Evolutionary conservation across 2,888 invertebrate species (phyloP), one percentile per base, ranked within the genome.

Genomic region (Drosophila eohydei): DNA sequence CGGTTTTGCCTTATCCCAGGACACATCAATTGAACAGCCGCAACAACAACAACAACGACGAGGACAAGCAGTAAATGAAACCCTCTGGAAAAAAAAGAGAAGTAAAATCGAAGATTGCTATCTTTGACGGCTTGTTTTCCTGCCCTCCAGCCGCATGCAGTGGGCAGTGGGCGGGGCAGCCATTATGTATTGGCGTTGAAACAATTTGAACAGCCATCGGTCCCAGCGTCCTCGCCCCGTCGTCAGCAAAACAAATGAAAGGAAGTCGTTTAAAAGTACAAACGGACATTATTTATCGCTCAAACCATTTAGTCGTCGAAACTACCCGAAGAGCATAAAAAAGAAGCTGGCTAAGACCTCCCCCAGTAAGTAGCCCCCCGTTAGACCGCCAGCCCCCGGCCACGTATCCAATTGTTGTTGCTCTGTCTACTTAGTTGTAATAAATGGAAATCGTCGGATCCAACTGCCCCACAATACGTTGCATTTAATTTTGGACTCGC

Each of bases 241-340:
- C 51, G 61, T 44, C 51, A 57, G 57, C 67, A 90, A 84, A 89
- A 87, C 83, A 91, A 91, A 91, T 91, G 89, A 91, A 90, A 91
- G 91, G 92, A 91, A 91, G 91, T 91, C 91, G 91, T 91, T 91
- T 91, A 91, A 91, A 91, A 91, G 91, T 91, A 91, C 91, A 91
- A 91, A 91, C 92, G 91, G 92, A 91, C 91, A 91, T 91, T 91
- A 91, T 91, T 91, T 92, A 90, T 91, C 80, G 87, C 91, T 80
- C 91, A 88, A 89, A 91, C 92, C 91, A 91, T 91, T 90, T 84
- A 86, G 88, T 83, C 63, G 69, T 59, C 69, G 77, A 72, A 84
- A 84, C 84, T 84, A 84, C 84, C 74, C 83, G 68, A 68, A 57
- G 64, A 78, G 74, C 71, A 64, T 75, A 58, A 73, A 74, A 71